These are phyloP conservation scores for Drosophila bocki DNA, from an alignment of 1,140 invertebrate genomes.

Conservation along the genomic window DNA sequence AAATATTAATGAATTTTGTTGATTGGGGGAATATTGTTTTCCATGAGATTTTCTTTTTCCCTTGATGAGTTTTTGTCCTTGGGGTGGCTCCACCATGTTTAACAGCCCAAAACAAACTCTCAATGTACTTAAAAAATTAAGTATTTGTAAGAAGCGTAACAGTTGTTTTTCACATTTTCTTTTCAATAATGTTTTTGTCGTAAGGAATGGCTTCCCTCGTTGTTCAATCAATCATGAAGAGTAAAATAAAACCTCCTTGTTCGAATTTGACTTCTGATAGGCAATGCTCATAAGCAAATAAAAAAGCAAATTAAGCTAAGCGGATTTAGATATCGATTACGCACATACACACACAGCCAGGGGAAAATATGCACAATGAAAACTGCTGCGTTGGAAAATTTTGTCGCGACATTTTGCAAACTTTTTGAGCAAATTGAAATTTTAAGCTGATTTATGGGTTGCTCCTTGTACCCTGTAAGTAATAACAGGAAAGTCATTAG, in stretches of 20 bases:
- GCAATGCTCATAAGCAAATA: constrained; percentile 27
- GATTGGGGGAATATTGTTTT: constrained; percentile 28
- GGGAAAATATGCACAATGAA: neutral
- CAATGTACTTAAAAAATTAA: constrained; percentile 14
- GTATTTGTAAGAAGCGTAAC: constrained; percentile 11
- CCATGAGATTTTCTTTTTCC: constrained; percentile 8
- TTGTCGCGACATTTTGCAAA: constrained; percentile 23
- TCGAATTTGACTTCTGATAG: constrained; percentile 26
- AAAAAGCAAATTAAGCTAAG: constrained; percentile 40
- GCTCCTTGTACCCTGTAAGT: constrained; percentile 4
- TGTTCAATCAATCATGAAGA: constrained; percentile 33
- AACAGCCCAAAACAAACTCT: constrained; percentile 11
- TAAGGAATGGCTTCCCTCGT: too few species aligned
- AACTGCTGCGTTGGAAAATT: constrained; percentile 11
- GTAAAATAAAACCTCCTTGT: constrained; percentile 8
- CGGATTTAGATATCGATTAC: constrained; percentile 45
- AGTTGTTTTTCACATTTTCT: constrained; percentile 3
- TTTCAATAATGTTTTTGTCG: neutral
- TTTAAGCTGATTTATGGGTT: constrained; percentile 29
- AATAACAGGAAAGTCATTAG: constrained; percentile 3
- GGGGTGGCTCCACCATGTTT: constrained; percentile 9
- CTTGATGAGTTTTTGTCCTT: constrained; percentile 4
- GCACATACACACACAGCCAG: neutral
- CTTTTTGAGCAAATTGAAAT: constrained; percentile 26
- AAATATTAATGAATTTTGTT: constrained; percentile 44